A percentile compares a stretch with the other conserved stretches of the same genome.
phyloP scores from a whole-genome alignment of 2,797 vertebrate genomes.

The Tympanoctomys barrerae region DNA sequence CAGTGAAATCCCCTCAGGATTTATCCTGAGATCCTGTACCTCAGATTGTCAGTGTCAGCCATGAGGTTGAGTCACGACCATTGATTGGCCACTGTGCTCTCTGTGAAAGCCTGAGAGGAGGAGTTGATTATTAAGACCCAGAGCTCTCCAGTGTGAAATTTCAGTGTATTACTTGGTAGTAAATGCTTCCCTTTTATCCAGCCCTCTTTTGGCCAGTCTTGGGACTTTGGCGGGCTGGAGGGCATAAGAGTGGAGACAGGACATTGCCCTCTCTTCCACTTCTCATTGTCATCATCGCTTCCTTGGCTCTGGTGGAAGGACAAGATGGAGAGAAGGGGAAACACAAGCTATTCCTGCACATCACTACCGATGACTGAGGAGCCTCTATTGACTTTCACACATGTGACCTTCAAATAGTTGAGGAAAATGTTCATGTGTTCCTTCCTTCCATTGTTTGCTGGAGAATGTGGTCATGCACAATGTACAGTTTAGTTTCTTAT shows the following conservation, averaged over 20 bases:
- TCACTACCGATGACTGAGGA: too few species aligned
- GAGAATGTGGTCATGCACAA: background rate
- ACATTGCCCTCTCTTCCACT: fast-evolving
- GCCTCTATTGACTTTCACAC: too few species aligned
- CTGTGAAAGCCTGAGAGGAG: too few species aligned
- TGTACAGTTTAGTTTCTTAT: background rate
- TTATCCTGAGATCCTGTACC: too few species aligned
- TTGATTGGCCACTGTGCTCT: too few species aligned
- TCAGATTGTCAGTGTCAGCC: too few species aligned
- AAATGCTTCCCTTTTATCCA: background rate
- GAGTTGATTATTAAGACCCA: background rate
- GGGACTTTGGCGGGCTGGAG: background rate
- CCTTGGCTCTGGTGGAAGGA: background rate
- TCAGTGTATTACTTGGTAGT: background rate
- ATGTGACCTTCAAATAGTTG: background rate
- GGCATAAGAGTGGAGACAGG: fast-evolving
- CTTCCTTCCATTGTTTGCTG: background rate
- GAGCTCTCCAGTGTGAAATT: background rate
- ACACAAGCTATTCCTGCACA: background rate
- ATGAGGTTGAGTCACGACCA: too few species aligned
- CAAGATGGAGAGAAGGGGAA: background rate
- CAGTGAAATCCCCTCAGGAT: too few species aligned
- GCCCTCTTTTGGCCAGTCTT: background rate
- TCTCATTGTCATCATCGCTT: background rate
- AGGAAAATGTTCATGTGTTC: too few species aligned